Percentiles rank a stretch among this genome's conserved stretches.
Evolutionary conservation across 2,113 vertebrate species (phyloP).

Genomic region (Penelope pileata): DNA sequence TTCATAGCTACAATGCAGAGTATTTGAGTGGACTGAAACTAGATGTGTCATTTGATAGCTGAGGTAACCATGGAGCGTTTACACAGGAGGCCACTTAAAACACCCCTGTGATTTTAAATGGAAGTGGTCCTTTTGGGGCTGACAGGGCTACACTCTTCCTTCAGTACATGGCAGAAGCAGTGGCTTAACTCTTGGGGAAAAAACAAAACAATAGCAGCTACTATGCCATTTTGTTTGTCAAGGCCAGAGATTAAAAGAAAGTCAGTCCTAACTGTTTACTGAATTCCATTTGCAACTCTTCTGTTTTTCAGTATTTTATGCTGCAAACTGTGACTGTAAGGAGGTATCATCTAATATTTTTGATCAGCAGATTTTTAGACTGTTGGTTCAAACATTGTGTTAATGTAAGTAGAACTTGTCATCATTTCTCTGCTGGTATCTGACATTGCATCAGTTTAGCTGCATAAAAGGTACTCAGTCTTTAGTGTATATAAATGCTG

Average conservation of each 20-base stretch:
- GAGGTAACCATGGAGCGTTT: neutral
- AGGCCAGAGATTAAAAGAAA: neutral
- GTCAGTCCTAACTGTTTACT: neutral
- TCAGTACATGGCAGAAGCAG: neutral
- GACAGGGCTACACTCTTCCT: neutral
- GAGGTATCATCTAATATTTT: neutral
- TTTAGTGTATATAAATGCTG: neutral
- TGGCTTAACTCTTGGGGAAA: neutral
- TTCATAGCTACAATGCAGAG: neutral
- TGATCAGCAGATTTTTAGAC: neutral
- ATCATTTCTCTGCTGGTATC: neutral
- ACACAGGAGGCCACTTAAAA: neutral
- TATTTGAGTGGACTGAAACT: neutral
- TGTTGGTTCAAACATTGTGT: neutral
- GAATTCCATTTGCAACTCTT: neutral
- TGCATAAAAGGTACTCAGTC: neutral
- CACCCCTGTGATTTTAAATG: neutral
- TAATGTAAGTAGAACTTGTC: neutral
- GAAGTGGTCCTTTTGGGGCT: neutral
- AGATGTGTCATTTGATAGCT: neutral
- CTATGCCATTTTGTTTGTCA: neutral
- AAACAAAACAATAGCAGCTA: neutral
- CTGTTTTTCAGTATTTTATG: neutral
- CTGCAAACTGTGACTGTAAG: neutral
- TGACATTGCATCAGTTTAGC: neutral